phyloP scores from a whole-genome alignment of 2,888 invertebrate genomes.

The Acronicta aceris region DNA sequence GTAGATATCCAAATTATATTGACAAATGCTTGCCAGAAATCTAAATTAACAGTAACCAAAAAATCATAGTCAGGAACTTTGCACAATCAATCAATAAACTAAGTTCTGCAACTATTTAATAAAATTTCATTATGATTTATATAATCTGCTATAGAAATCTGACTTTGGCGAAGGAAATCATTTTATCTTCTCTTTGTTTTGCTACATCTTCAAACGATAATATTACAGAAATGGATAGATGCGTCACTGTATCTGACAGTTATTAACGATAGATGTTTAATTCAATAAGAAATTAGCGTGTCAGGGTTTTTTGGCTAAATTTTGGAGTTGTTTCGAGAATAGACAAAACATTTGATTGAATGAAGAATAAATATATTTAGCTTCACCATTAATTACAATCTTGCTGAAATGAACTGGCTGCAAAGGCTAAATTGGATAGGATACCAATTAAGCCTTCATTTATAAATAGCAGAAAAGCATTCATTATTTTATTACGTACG shows the following conservation, averaged over 20 bases:
- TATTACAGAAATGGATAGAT: not conserved
- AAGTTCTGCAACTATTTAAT: conserved; percentile 27
- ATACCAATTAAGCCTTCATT: too few species aligned
- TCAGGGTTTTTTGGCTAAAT: not conserved
- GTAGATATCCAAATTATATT: too few species aligned
- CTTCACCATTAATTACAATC: not conserved
- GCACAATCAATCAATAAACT: not conserved
- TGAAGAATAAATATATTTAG: not conserved
- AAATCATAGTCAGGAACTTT: too few species aligned
- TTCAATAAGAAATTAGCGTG: not conserved
- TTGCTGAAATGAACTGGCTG: not conserved
- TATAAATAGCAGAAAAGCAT: too few species aligned
- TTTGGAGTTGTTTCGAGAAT: too few species aligned
- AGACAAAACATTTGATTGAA: conserved; percentile 1
- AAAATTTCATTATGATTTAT: conserved; percentile 31
- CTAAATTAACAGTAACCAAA: too few species aligned
- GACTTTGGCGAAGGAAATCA: conserved; percentile 10
- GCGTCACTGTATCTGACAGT: not conserved
- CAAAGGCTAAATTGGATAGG: not conserved
- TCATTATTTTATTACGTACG: too few species aligned
- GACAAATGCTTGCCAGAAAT: too few species aligned
- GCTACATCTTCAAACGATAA: not conserved
- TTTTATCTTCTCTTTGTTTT: conserved; percentile 9
- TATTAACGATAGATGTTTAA: conserved; percentile 2
- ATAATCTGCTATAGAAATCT: not conserved